Base-by-base conservation (phyloP, 2,113 vertebrate genomes). In the Edolisoma coerulescens region DNA sequence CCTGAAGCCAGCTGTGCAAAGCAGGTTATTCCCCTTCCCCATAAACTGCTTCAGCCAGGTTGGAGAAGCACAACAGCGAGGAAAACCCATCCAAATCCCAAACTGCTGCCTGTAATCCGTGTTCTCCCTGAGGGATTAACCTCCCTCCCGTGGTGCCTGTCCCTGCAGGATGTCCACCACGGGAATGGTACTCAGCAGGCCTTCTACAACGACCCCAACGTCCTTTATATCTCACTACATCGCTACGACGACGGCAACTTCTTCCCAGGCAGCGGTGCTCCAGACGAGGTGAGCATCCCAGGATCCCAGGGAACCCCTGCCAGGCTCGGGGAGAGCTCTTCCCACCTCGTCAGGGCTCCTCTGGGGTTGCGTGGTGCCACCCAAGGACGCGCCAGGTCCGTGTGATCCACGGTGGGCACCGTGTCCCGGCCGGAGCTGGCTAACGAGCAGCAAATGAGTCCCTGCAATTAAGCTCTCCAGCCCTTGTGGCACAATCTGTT, bases 221-320 rank as follows among this genome's bases (percentile, higher is more conserved):
- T 99, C 53, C 98, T 99, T 49, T 99, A 99, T 28, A 95, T 99
- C 96, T 99, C 99, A 6, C 97, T 99, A 69, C 99, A 99, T 95
- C 99, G 99, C 97, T 99, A 99, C 11, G 99, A 99, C 6, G 99
- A 99, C 4, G 99, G 99, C 33, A 99, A 99, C 98, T 99, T 99
- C 98, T 99, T 99, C 90, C 99, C 99, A 1, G 99, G 99, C 97
- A 99, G 99, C 3, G 99, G 99, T 7, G 99, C 99, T 10, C 99
- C 99, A 0, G 99, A 99, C 0, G 99, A 99, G 99, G 99, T 99
- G 87, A 76, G 95, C 68, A 16, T 44, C 61, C n/a, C 22, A 41
- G 32, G 35, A 21, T 14, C 28, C 44, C 1, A 1, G 13, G 26
- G 39, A 83, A 10, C 30, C 11, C 50, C 79, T 77, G 24, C 41